phyloP scores from a whole-genome alignment of 2,888 invertebrate species.

The Seira sanloemensis region DNA sequence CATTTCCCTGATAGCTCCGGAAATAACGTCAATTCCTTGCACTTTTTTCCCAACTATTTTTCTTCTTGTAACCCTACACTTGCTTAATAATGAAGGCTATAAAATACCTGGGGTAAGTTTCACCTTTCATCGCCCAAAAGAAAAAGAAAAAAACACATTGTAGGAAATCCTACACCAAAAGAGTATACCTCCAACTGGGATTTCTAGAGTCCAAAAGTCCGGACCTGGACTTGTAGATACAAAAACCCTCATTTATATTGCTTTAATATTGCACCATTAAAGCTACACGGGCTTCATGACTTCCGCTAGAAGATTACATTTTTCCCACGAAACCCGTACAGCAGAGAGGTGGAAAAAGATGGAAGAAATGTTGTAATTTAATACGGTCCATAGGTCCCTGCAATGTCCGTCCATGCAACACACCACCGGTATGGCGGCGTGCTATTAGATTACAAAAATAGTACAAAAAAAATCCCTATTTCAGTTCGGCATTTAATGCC shows the following conservation, averaged over 20 bases:
- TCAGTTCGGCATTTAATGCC: not conserved
- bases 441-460: not conserved
- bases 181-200: not conserved
- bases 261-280: not conserved
- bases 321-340: too few species aligned
- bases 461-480: not conserved
- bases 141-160: conserved; percentile 2
- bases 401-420: not conserved
- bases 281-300: not conserved
- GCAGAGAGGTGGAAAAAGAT: too few species aligned
- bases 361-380: not conserved
- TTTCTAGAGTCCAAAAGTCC: not conserved
- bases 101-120: conserved; percentile 35
- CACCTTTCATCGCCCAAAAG: conserved; percentile 37
- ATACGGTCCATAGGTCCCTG: not conserved
- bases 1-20: too few species aligned
- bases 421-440: not conserved
- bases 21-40: not conserved
- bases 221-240: not conserved
- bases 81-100: conserved; percentile 48
- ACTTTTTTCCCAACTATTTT: not conserved
- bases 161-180: not conserved
- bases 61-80: conserved; percentile 25
- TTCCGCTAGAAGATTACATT: not conserved
- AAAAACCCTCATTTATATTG: not conserved